phyloP scores from a whole-genome alignment of 2,888 invertebrate species.

The Spodoptera littoralis region DNA sequence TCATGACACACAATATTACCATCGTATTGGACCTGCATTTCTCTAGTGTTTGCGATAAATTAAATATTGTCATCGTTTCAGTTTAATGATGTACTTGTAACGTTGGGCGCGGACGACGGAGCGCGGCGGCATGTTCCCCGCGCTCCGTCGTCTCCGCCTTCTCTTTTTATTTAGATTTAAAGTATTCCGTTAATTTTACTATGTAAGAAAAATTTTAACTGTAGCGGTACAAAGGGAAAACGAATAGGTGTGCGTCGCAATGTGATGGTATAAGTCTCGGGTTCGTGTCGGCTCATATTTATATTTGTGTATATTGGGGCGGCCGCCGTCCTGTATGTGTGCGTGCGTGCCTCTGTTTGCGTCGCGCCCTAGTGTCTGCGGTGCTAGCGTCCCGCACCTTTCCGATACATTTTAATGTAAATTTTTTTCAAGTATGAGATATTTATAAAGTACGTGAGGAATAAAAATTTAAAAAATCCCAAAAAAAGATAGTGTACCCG shows the following conservation, averaged over 20 bases:
- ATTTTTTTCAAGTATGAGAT: slow-evolving; percentile 88
- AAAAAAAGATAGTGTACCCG: slow-evolving; percentile 78
- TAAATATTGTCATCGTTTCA: slow-evolving; percentile 88
- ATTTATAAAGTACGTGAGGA: slow-evolving; percentile 88
- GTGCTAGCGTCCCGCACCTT: slow-evolving; percentile 74
- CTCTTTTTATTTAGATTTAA: slow-evolving; percentile 86
- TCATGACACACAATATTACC: slow-evolving; percentile 90
- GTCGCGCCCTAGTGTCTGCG: slow-evolving; percentile 65
- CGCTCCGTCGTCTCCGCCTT: slow-evolving; percentile 65
- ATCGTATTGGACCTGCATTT: slow-evolving; percentile 90
- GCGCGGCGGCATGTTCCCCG: slow-evolving; percentile 37
- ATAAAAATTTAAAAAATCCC: slow-evolving; percentile 79
- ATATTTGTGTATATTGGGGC: slow-evolving; percentile 75
- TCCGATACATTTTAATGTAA: slow-evolving; percentile 86
- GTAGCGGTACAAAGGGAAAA: slow-evolving; percentile 85
- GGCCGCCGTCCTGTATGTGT: slow-evolving; percentile 60
- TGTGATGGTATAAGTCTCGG: slow-evolving; percentile 78
- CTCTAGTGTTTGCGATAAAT: slow-evolving; percentile 90
- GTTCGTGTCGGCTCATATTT: slow-evolving; percentile 77
- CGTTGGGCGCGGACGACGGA: slow-evolving; percentile 60
- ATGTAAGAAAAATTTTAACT: slow-evolving; percentile 84
- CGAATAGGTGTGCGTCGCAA: slow-evolving; percentile 84
- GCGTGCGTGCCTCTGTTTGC: slow-evolving; percentile 67
- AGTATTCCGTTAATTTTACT: slow-evolving; percentile 88
- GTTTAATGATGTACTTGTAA: slow-evolving; percentile 80